Base-by-base conservation (phyloP, 2,113 vertebrate genomes). In the Myotis yumanensis region DNA sequence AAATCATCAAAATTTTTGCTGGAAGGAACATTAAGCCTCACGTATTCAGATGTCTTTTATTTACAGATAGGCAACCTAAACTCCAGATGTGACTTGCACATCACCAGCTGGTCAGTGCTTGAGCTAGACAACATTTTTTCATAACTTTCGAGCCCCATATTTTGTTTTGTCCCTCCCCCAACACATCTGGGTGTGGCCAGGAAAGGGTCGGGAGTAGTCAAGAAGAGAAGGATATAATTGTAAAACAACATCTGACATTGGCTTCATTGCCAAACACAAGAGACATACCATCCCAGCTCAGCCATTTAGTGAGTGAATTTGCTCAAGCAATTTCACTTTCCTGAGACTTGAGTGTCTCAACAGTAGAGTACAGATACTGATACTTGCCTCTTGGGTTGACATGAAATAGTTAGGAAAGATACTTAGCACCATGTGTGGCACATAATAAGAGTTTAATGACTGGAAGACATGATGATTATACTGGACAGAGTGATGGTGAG, bases 401-500 rank as follows among this genome's bases (percentile, higher is more conserved):
- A 86, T 11, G 30, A 77, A 82, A 37, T 54, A 52, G 0, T 35
- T 71, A 68, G 30, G n/a, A 71, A 66, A 64, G 52, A 4, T 16
- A 59, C 22, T 82, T 30, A 69, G 15, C 4, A 52, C 10, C 18
- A 54, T 6, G 3, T 32, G 22, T 83, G n/a, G 11, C 18, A 52
- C 9, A 12, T 0, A 75, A 3, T 3, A 40, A 79, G 37, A 22
- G 18, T 35, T 40, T 82, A 48, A 7, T 66, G 54, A 30, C 9
- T 22, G 37, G 9, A 22, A 75, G 57, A 5, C 28, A 69, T 12
- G 8, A 18, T 16, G 40, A 52, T 30, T 23, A 2, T 52, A 37
- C 14, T 30, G 14, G 4, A 32, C 11, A 1, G 9, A 1, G 9
- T 37, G 37, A 46, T n/a, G 2, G 0, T 57, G 25, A 30, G 6